Percentiles rank a stretch among this genome's conserved stretches.
Evolutionary conservation across 1,140 invertebrate genomes (phyloP).

Genomic region (Gryon sp.): DNA sequence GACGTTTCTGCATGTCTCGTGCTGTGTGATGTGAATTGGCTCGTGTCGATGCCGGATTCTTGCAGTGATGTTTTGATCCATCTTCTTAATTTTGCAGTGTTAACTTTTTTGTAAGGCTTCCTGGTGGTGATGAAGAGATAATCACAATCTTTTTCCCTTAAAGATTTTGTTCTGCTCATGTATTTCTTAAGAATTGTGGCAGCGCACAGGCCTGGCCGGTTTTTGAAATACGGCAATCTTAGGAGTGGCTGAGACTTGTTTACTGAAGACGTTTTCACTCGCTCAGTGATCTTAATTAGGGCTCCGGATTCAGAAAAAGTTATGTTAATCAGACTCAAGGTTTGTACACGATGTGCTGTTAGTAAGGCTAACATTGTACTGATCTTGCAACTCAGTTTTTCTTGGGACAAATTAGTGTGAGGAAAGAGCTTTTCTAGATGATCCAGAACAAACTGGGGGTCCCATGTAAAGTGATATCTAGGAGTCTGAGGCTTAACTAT

Average conservation of each 20-base stretch:
- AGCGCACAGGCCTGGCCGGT: conserved; percentile 1
- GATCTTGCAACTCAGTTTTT: background rate
- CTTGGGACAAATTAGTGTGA: background rate
- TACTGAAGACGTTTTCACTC: conserved; percentile 11
- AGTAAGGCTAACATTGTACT: conserved; percentile 2
- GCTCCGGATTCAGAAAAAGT: background rate
- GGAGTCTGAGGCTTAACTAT: conserved; percentile 20
- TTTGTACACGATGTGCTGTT: conserved; percentile 22
- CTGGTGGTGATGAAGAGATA: conserved; percentile 3
- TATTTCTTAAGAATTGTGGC: background rate
- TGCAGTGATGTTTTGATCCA: conserved; percentile 8
- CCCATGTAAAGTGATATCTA: conserved; percentile 25
- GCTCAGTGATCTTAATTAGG: conserved; percentile 11
- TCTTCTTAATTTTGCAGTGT: background rate
- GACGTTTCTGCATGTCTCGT: conserved; percentile 62
- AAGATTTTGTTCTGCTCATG: background rate
- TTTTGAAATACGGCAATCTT: background rate
- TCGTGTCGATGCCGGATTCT: conserved; percentile 8
- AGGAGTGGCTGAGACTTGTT: conserved; percentile 12
- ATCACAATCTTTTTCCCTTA: conserved; percentile 6
- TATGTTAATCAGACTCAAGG: conserved; percentile 4
- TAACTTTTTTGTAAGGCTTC: background rate
- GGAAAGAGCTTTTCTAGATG: conserved; percentile 7
- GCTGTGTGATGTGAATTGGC: conserved; percentile 37
- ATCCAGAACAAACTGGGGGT: conserved; percentile 5